Conservation (phyloP, 2,888 invertebrate genomes). For the Tachina fera region DNA sequence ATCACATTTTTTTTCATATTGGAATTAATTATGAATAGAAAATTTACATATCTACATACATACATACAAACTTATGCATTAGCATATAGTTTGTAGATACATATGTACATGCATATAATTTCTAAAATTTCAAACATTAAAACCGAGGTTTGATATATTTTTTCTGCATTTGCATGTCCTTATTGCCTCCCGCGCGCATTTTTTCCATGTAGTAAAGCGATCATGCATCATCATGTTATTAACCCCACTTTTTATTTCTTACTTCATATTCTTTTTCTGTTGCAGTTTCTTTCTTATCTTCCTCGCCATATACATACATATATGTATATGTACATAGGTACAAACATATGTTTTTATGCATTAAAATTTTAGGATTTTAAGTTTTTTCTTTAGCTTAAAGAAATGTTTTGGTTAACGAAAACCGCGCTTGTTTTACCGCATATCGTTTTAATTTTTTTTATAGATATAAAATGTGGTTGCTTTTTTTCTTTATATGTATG, state of each 20-base stretch:
- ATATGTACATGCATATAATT: not conserved
- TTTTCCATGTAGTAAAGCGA: constrained; percentile 40
- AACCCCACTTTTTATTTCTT: constrained; percentile 61
- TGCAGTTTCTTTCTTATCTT: constrained; percentile 38
- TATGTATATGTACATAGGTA: constrained; percentile 30
- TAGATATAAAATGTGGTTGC: not conserved
- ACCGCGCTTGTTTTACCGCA: not conserved
- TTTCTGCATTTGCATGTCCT: constrained; percentile 20
- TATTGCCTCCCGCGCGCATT: constrained; percentile 55
- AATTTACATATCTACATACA: not conserved
- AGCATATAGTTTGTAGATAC: too few relatives aligned
- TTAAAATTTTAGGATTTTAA: constrained; percentile 42
- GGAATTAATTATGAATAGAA: constrained; percentile 39
- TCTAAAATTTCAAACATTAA: constrained; percentile 8
- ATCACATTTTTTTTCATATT: constrained; percentile 58
- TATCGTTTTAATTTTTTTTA: not conserved
- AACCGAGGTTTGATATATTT: not conserved
- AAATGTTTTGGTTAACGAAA: not conserved
- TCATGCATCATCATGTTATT: constrained; percentile 64
- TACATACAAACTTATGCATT: too few relatives aligned
- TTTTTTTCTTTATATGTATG: constrained; percentile 3
- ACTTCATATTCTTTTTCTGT: constrained; percentile 14
- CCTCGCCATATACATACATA: constrained; percentile 36
- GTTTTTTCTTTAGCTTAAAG: not conserved
- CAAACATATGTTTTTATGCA: constrained; percentile 58